Evolutionary conservation across 2,888 invertebrate species (phyloP).

Genomic region (Lathronympha strigana): DNA sequence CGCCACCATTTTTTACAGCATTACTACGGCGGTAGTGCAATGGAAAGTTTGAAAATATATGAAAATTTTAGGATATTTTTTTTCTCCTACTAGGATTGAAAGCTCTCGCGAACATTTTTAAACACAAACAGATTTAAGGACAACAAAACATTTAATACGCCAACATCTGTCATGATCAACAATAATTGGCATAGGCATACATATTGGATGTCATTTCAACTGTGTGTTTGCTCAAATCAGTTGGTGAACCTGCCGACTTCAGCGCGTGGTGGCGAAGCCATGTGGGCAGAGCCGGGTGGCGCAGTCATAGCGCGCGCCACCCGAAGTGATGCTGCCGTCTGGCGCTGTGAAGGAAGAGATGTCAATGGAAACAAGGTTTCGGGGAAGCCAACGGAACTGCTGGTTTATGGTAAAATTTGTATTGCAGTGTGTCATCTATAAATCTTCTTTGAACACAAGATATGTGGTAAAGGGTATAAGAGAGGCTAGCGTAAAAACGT

Average conservation of each 20-base stretch:
- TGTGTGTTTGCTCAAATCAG: neutral
- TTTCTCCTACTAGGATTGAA: no score
- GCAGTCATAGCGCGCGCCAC: slow-evolving; percentile 72
- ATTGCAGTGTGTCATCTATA: neutral
- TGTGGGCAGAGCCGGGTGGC: slow-evolving; percentile 60
- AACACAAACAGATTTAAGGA: no score
- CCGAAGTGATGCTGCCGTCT: slow-evolving; percentile 87
- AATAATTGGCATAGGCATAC: no score
- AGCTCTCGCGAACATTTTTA: no score
- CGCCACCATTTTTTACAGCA: no score
- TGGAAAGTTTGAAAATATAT: no score
- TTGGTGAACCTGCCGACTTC: slow-evolving; percentile 20
- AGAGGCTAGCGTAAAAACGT: no score
- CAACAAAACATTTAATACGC: no score
- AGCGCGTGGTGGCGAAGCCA: slow-evolving; percentile 54
- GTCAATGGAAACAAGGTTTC: slow-evolving; percentile 86
- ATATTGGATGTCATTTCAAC: neutral
- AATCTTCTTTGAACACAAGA: neutral
- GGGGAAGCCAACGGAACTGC: slow-evolving; percentile 65
- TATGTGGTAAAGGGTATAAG: no score
- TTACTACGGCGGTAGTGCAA: no score
- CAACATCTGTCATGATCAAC: no score
- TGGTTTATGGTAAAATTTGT: slow-evolving; percentile 64
- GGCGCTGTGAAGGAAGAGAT: slow-evolving; percentile 88
- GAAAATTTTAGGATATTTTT: no score